Percentiles rank a stretch among this genome's conserved stretches.
Evolutionary conservation across 2,888 invertebrate genomes (phyloP).

Genomic region (Tanytarsus gracilentus): DNA sequence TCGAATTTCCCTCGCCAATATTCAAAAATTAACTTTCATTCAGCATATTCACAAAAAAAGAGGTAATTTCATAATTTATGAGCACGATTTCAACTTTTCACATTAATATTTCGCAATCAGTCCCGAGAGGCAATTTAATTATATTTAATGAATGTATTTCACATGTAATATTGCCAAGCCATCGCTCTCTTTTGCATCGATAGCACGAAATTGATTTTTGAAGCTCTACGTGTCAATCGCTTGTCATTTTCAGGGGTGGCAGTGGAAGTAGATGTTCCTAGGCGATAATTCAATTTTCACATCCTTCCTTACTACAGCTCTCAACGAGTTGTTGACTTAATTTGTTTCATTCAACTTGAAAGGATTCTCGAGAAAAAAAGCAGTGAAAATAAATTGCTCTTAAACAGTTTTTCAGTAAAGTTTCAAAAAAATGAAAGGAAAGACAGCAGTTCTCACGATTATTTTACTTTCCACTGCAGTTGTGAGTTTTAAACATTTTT

Average conservation of each 20-base stretch:
- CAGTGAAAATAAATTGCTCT: constrained; percentile 6
- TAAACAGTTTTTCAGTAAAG: not conserved
- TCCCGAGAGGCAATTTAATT: not conserved
- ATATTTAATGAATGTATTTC: not conserved
- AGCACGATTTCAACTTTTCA: not conserved
- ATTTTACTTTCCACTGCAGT: constrained; percentile 9
- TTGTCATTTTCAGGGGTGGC: not conserved
- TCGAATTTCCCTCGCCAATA: too few species aligned
- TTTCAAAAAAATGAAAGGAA: too few species aligned
- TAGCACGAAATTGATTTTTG: constrained; percentile 20
- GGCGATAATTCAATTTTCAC: constrained; percentile 22
- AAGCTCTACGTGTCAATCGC: constrained; percentile 4
- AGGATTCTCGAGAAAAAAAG: not conserved
- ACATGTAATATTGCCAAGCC: not conserved
- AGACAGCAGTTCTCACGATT: too few species aligned
- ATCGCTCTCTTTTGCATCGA: not conserved
- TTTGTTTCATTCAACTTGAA: not conserved
- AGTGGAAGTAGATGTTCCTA: too few species aligned
- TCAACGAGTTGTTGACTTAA: not conserved
- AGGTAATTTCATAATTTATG: not conserved
- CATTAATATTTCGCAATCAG: too few species aligned
- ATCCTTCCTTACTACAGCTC: constrained; percentile 12
- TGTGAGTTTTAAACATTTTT: constrained; percentile 11
- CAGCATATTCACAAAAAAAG: not conserved
- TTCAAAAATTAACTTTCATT: not conserved